A percentile compares a stretch with the other conserved stretches of the same genome.
phyloP scores from a whole-genome alignment of 2,888 invertebrate species.

The Eupithecia centaureata region DNA sequence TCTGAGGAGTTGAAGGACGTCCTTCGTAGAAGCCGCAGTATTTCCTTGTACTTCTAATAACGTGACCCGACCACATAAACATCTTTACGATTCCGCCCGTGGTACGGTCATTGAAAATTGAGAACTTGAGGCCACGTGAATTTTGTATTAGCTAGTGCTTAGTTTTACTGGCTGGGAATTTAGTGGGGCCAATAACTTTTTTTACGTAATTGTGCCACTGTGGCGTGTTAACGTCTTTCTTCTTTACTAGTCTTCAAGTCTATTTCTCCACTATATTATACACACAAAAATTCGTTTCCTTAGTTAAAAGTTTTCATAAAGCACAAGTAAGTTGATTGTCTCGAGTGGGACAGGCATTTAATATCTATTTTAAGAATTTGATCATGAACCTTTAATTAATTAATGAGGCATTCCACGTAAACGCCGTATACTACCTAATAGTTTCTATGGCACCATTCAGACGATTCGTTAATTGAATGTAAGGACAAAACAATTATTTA shows the following conservation, averaged over 20 bases:
- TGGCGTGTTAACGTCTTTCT: background rate
- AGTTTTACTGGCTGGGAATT: constrained; percentile 20
- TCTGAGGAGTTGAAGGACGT: constrained; percentile 36
- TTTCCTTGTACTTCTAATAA: constrained; percentile 43
- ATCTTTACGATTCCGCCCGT: constrained; percentile 47
- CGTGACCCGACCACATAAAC: constrained; percentile 61
- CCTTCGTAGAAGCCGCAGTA: constrained; percentile 49
- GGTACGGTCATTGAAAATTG: constrained; percentile 57
- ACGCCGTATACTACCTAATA: background rate
- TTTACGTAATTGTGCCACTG: background rate
- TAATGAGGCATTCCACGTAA: background rate
- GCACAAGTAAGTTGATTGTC: background rate
- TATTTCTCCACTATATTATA: background rate
- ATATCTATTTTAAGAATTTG: background rate
- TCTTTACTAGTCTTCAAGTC: background rate
- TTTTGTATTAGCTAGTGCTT: constrained; percentile 30
- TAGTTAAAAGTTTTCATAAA: background rate
- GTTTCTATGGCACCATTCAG: background rate
- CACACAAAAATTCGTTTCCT: background rate
- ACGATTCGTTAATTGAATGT: background rate
- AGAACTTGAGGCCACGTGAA: constrained; percentile 44
- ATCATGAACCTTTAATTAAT: background rate
- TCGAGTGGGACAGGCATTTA: background rate
- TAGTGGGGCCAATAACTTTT: constrained; percentile 17
- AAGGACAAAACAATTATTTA: background rate